phyloP scores from a whole-genome alignment of 2,888 invertebrate species.

The Agriopis marginaria region DNA sequence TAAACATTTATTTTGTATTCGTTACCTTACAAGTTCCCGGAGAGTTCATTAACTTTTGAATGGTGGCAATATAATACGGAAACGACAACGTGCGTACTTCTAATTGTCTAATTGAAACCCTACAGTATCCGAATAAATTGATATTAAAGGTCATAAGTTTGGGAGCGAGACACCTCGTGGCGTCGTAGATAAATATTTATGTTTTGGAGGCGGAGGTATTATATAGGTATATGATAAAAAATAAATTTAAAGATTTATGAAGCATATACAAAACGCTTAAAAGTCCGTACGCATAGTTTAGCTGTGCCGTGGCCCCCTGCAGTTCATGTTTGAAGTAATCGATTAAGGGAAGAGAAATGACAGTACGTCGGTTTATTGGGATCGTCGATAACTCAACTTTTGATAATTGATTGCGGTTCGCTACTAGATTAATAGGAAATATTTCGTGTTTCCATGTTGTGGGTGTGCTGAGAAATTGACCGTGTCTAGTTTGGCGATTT shows the following conservation, averaged over 20 bases:
- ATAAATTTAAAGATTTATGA: conserved; percentile 71
- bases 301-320: conserved; percentile 73
- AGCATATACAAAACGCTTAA: conserved; percentile 66
- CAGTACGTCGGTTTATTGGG: conserved; percentile 80
- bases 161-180: conserved; percentile 39
- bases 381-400: conserved; percentile 81
- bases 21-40: conserved; percentile 61
- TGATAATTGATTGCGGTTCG: conserved; percentile 81
- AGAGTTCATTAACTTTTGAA: conserved; percentile 62
- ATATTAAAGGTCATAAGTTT: conserved; percentile 36
- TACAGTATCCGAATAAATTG: conserved; percentile 42
- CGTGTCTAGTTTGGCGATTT: conserved; percentile 36
- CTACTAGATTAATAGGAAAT: conserved; percentile 82
- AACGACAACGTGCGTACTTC: conserved; percentile 57
- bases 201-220: conserved; percentile 36
- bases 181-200: conserved; percentile 35
- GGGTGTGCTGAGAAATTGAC: conserved; percentile 61
- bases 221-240: conserved; percentile 53
- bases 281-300: conserved; percentile 61
- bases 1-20: conserved; percentile 68
- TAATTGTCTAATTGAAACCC: conserved; percentile 36
- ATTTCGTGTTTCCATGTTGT: conserved; percentile 66
- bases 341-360: conserved; percentile 85
- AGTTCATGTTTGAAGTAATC: conserved; percentile 82
- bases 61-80: conserved; percentile 61